Base-by-base conservation (phyloP, 2,888 invertebrate genomes). In the Volucella zonaria region DNA sequence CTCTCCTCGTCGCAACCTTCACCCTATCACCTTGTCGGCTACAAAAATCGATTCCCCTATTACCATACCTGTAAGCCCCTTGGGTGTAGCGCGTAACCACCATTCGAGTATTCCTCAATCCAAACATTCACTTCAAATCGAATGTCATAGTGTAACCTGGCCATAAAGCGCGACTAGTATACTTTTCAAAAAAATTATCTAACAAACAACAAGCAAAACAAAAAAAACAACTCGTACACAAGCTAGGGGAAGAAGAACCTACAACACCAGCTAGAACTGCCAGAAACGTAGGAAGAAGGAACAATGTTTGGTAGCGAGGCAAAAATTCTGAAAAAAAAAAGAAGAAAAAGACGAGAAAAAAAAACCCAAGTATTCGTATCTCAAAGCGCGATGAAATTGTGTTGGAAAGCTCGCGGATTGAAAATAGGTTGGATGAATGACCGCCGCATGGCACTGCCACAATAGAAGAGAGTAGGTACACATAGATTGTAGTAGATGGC, bases 381-480 rank as follows among this genome's bases (percentile, higher is more conserved):
- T 31, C 31, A 18, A 49, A 59, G 14, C 42, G 15, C 62, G 43
- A 83, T 66, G 66, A 61, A 76, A 76, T 67, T 78, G 51, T 73
- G 78, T 78, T 58, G 81, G 81, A 85, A 81, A 58, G 47, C 80
- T 67, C 85, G 83, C 56, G 78, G 73, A 85, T 85, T 85, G 85
- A 81, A 85, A 85, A 85, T 85, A 85, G 85, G 85, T 85, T 85
- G 85, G 85, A 85, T 85, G 85, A 85, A 85, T 85, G 85, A 85
- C 85, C 85, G 31, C 31, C 31, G 81, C 85, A 73, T 85, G 81
- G 73, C 66, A 76, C 75, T 6, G 67, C 81, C 73, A 71, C 73
- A 81, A 71, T 85, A 75, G 82, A 58, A 59, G 38, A 42, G 14
- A 56, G 4, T n/a, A 64, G 59, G 66, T 45, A 51, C 47, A 62